These are phyloP conservation scores for Meteorus colon DNA, from an alignment of 2,888 invertebrate species.

Conservation along the genomic window DNA sequence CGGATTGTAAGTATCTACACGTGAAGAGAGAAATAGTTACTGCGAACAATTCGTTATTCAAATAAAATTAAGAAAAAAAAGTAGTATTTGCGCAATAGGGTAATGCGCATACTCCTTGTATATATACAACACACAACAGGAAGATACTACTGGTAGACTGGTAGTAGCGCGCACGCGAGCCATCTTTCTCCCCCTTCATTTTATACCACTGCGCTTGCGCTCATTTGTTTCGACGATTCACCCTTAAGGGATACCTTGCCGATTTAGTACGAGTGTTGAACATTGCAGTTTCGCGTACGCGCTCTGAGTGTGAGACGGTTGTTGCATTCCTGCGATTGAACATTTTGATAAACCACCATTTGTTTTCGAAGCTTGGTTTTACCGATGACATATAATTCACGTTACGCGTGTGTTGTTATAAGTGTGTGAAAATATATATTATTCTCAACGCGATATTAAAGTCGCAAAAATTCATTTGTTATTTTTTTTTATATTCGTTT, in stretches of 20 bases:
- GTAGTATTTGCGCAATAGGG: background rate
- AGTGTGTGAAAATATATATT: background rate
- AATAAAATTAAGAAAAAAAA: background rate
- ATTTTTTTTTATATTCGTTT: background rate
- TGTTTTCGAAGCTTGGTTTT: background rate
- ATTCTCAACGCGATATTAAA: background rate
- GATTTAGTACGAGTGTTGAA: slow-evolving; percentile 11
- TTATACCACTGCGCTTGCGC: background rate
- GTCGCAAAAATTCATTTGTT: background rate
- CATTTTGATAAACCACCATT: slow-evolving; percentile 46
- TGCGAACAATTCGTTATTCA: slow-evolving; percentile 35
- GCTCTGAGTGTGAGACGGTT: slow-evolving; percentile 45
- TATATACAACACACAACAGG: slow-evolving; percentile 21
- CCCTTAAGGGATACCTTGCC: slow-evolving; percentile 11
- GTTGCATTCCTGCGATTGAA: background rate
- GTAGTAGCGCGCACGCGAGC: slow-evolving; percentile 36
- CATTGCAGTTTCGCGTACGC: slow-evolving; percentile 51
- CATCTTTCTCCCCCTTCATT: background rate
- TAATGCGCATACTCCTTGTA: slow-evolving; percentile 3
- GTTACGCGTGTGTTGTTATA: background rate
- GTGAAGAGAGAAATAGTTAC: slow-evolving; percentile 23
- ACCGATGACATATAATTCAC: background rate
- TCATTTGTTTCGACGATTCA: background rate
- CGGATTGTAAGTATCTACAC: slow-evolving; percentile 19
- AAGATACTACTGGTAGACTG: slow-evolving; percentile 40